These are phyloP conservation scores for Desmodus rotundus DNA, from an alignment of 2,113 vertebrate species.

Conservation along the genomic window DNA sequence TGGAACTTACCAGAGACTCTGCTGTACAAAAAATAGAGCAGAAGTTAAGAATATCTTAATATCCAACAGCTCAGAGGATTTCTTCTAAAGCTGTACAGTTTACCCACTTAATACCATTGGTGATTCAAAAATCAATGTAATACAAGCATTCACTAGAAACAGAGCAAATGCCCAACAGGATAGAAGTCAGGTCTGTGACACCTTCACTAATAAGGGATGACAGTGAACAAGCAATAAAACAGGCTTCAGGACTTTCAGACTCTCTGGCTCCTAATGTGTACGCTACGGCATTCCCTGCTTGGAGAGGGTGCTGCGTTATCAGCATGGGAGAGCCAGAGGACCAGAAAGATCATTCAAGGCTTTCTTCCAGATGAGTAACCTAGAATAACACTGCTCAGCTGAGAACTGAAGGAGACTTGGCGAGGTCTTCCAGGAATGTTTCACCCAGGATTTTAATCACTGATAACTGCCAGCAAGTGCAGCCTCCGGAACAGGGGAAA, in stretches of 20 bases:
- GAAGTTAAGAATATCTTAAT: conserved; percentile 68
- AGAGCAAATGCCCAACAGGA: conserved; percentile 48
- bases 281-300: not conserved
- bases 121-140: conserved; percentile 65
- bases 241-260: not conserved
- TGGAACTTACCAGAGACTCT: conserved; percentile 49
- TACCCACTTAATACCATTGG: conserved; percentile 46
- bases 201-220: conserved; percentile 52
- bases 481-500: not conserved
- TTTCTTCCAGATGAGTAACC: conserved; percentile 64
- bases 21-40: conserved; percentile 49
- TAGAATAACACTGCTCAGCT: conserved; percentile 52
- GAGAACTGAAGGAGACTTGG: conserved; percentile 28
- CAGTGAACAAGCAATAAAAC: conserved; percentile 51
- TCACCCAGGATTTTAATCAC: conserved; percentile 13
- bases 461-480: not conserved
- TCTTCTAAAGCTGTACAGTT: conserved; percentile 50
- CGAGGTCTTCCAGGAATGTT: not conserved
- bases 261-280: not conserved
- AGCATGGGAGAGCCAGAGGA: conserved; percentile 46
- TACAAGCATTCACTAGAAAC: conserved; percentile 56
- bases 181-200: conserved; percentile 34
- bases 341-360: conserved; percentile 49
- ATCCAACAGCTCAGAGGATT: conserved; percentile 32
- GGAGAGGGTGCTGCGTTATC: not conserved